Evolutionary conservation across 2,888 invertebrate species (phyloP).

Genomic region (Calameuta idolon): DNA sequence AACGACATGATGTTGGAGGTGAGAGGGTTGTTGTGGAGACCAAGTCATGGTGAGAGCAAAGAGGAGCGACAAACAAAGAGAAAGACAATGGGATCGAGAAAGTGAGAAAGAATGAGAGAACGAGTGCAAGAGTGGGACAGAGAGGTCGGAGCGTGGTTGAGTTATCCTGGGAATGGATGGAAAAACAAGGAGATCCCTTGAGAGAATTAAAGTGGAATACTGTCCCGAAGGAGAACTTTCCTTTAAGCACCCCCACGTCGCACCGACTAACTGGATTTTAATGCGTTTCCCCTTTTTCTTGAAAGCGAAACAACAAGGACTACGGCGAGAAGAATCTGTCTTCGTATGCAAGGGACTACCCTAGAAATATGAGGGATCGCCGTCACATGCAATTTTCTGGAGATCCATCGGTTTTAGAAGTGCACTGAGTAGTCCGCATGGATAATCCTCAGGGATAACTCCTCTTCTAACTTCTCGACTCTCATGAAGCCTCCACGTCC

Average conservation of each 20-base stretch:
- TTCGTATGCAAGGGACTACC: neutral
- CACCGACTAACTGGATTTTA: neutral
- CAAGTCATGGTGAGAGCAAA: neutral
- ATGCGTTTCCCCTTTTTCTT: neutral
- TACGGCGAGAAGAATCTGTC: neutral
- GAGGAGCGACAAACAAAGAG: neutral
- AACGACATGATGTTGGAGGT: neutral
- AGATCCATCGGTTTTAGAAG: neutral
- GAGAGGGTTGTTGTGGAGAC: neutral
- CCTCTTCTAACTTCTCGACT: neutral
- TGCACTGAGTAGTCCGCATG: neutral
- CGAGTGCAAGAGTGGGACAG: neutral
- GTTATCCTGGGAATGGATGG: conserved; percentile 3
- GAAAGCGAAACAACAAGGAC: neutral
- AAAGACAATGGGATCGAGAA: neutral
- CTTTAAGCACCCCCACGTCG: neutral
- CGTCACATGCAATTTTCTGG: neutral
- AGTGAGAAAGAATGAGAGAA: neutral
- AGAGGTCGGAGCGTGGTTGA: neutral
- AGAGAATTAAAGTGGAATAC: conserved; percentile 4
- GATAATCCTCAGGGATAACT: neutral
- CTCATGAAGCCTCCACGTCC: neutral
- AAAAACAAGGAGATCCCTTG: conserved; percentile 2
- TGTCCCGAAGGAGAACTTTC: neutral
- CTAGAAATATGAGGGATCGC: neutral